Base-by-base conservation (phyloP, 2,797 vertebrate genomes). In the Melopsittacus undulatus region DNA sequence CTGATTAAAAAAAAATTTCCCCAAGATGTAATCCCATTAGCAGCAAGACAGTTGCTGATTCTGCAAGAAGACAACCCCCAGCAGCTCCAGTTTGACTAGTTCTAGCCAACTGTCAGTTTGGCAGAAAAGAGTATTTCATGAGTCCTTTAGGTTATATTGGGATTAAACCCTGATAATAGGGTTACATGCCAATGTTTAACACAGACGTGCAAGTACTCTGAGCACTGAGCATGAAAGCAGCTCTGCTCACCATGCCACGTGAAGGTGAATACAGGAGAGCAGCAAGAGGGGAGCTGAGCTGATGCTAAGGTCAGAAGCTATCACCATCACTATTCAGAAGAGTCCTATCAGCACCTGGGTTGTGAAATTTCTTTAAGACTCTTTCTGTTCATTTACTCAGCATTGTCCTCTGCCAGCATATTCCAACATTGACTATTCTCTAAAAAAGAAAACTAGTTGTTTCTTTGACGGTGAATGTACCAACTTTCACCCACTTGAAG, bases 291-390 rank as follows among this genome's bases (percentile, higher is more conserved):
- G 56, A 46, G 24, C 9, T 1, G 42, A 75, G 69, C 49, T n/a
- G 56, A 69, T 10, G 24, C 43, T 6, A 30, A 68, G 38, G 52
- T 52, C 67, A 38, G 30, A 49, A 40, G 46, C 2, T 3, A 74
- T 38, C 68, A 46, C 29, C 45, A 17, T 1, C 24, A 17, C 16
- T 21, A 7, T 12, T 48, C 42, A 32, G 26, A 32, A 23, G 2
- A 2, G 22, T 11, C 24, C 61, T 14, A 20, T 1, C 20, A 18
- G 19, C 29, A 2, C 36, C 9, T 1, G 5, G 29, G 29, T 5
- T 26, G 32, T 8, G 42, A 54, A 26, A n/a, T 26, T 15, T 77
- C 38, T 46, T n/a, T 24, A 32, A 27, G 51, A 46, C 34, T 36
- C 70, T 20, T 27, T 18, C 70, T 32, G 52, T 34, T 56, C 15